Percentiles rank a stretch among this genome's conserved stretches.
Evolutionary conservation across 2,797 vertebrate genomes (phyloP).

Genomic region (Sardinella longiceps): DNA sequence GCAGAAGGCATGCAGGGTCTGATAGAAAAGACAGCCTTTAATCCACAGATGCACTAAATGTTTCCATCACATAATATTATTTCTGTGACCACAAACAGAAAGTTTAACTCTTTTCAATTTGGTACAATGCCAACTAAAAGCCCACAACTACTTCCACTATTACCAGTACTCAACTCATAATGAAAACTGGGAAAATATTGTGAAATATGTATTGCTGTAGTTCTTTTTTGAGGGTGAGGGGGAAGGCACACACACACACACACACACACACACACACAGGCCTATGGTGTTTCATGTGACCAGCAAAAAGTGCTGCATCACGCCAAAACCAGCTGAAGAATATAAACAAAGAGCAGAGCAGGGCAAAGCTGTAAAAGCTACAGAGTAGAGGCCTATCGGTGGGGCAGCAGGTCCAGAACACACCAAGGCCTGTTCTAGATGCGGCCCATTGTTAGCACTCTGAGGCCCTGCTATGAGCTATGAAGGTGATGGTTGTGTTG

Average conservation of each 20-base stretch:
- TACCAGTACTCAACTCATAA: not conserved
- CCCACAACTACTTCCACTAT: not conserved
- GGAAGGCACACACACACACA: too few relatives aligned
- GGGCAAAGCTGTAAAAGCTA: too few relatives aligned
- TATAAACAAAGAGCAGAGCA: not conserved
- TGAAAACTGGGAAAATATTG: not conserved
- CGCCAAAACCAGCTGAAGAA: not conserved
- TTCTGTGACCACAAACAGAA: not conserved
- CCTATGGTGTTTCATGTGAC: not conserved
- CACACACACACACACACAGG: too few relatives aligned
- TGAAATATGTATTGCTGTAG: too few relatives aligned
- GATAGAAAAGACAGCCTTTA: not conserved
- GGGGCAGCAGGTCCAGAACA: not conserved
- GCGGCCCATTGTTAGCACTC: not conserved
- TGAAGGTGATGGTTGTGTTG: not conserved
- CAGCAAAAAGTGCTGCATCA: not conserved
- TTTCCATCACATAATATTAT: not conserved
- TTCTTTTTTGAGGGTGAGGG: not conserved
- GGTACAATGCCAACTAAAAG: too few relatives aligned
- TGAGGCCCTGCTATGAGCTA: not conserved
- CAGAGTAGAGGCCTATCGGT: not conserved
- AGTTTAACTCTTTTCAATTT: not conserved
- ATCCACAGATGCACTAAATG: not conserved
- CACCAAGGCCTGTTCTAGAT: conserved; percentile 6
- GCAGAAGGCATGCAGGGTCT: not conserved